Base-by-base conservation (phyloP, 2,888 invertebrate genomes). In the Protophormia terraenovae region DNA sequence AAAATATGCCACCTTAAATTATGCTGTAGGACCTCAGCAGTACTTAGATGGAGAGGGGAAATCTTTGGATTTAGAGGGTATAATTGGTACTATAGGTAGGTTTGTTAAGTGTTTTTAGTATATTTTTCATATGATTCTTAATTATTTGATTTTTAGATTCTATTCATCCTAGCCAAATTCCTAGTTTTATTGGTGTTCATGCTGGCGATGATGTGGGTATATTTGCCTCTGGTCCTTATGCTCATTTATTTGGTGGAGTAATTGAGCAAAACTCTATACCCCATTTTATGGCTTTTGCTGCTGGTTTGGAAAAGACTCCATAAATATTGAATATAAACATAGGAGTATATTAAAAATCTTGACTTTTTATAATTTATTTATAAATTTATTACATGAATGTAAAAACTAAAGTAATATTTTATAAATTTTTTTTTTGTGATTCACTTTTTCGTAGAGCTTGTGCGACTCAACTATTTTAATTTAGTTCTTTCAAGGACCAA, bases 181-280 rank as follows among this genome's bases (percentile, higher is more conserved):
- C 84, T 24, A 77, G 80, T 22, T 35, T 89, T 0, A 91, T 94
- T 8, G 96, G 96, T 89, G 96, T 95, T 0, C 96, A 96, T 88
- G 95, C 95, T 0, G 96, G 96, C 0, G 97, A 97, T 86, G 97
- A 97, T 90, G 97, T 97, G 0, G 95, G 95, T 0, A 94, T 97
- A 0, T 96, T 95, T 90, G 96, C 97, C 0, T 93, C 92, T 3
- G 97, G 95, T 41, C 97, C 96, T 0, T 95, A 96, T 94, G 93
- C 96, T 0, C 96, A 97, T 90, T 93, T 97, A 0, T 96, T 97
- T 90, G 94, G 95, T 0, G 97, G 97, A 0, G 94, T 95, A 24
- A 95, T 96, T 89, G 96, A 97, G 88, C 96, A 97, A 91, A 95
- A 95, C 90, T 95, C 94, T 88, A 95, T 97, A 50, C 96, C 97